Evolutionary conservation across 2,113 vertebrate species (phyloP), one percentile per base, ranked within the genome.

Genomic region (Phaethon lepturus): DNA sequence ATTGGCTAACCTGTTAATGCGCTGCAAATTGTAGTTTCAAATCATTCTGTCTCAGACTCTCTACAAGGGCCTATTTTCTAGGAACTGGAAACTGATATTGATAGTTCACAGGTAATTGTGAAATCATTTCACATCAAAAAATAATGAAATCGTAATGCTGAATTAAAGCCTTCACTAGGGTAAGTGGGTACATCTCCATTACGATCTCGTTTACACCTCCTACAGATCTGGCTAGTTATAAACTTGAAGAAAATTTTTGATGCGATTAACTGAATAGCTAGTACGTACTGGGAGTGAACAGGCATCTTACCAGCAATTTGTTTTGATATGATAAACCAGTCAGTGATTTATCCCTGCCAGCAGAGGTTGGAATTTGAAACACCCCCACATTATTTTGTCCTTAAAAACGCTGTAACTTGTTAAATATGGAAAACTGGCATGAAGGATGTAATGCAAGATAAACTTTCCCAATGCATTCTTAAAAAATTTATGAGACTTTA

Each of bases 111-210:
- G 29, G 79, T 42, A 77, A 68, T 1, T 14, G 17, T 14, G 25
- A 56, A 71, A 72, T 62, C 7, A 56, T 75, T 72, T 52, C n/a
- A 22, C 29, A 40, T 33, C 5, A 44, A 64, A 84, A 78, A 56
- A 0, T 0, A 68, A 17, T 4, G 22, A 68, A 72, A 60, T 24
- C 9, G 1, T 17, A 47, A n/a, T 1, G 29, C 3, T 16, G 72
- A 53, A 29, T 44, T 45, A 49, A 77, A 95, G 25, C 38, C 28
- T 67, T 69, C 76, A 35, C 20, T 2, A 8, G 44, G 67, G 29
- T 16, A 28, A 69, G 63, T 53, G 2, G 12, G 38, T 19, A 1
- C 10, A 3, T 42, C n/a, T n/a, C 77, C 29, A 16, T 25, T 35
- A 5, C 14, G 8, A 6, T 26, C 56, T 62, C 24, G n/a, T 47